Evolutionary conservation across 2,797 vertebrate genomes (phyloP).

Genomic region (Holocentrus rufus): DNA sequence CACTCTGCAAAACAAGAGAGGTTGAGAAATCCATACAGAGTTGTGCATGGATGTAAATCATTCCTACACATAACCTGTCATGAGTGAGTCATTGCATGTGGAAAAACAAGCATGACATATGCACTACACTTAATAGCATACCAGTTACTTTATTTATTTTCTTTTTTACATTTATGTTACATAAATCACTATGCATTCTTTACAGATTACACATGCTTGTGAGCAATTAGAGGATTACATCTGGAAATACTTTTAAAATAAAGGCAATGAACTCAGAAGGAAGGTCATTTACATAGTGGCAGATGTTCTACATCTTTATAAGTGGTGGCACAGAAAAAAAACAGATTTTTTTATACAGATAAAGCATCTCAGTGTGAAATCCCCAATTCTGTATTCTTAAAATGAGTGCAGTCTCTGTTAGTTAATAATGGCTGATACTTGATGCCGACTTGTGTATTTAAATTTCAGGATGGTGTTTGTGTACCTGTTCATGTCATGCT

Average conservation of each 20-base stretch:
- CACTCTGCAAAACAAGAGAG: slow-evolving; percentile 77
- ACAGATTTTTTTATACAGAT: too few relatives aligned
- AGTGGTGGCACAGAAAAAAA: too few relatives aligned
- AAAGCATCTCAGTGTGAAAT: too few relatives aligned
- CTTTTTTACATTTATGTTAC: not conserved
- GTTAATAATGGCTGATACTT: not conserved
- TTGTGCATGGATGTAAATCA: slow-evolving; percentile 61
- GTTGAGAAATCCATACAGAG: slow-evolving; percentile 58
- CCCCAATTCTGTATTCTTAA: too few relatives aligned
- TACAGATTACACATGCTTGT: not conserved
- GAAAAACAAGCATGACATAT: slow-evolving; percentile 53
- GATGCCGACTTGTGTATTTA: not conserved
- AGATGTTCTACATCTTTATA: too few relatives aligned
- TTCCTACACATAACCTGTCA: slow-evolving; percentile 61
- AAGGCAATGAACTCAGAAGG: too few relatives aligned
- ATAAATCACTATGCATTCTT: not conserved
- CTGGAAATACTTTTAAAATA: not conserved
- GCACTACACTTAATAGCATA: slow-evolving; percentile 26
- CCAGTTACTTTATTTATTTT: not conserved
- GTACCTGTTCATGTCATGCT: slow-evolving; percentile 86
- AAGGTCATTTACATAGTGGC: too few relatives aligned
- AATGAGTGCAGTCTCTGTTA: not conserved
- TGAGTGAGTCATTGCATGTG: slow-evolving; percentile 65
- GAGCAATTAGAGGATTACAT: not conserved
- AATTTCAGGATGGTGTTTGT: not conserved